Evolutionary conservation across 1,140 invertebrate genomes (phyloP).

Genomic region (Yoshiicerus persimilis): DNA sequence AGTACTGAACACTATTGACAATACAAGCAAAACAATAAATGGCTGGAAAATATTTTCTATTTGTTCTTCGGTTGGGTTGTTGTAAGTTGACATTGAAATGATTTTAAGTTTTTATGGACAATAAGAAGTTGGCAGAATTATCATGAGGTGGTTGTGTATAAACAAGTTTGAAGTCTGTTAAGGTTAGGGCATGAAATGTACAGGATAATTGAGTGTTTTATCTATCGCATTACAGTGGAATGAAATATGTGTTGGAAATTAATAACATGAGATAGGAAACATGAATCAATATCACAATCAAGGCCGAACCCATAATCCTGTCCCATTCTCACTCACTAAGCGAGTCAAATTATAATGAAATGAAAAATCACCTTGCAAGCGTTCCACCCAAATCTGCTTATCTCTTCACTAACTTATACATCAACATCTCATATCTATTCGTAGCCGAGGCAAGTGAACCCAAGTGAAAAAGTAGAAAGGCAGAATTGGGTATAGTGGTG

Average conservation of each 20-base stretch:
- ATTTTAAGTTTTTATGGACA: neutral
- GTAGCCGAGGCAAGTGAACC: neutral
- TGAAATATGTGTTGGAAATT: slow-evolving; percentile 18
- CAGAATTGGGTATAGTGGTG: neutral
- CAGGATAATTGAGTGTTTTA: slow-evolving; percentile 3
- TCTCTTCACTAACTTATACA: neutral
- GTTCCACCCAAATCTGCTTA: slow-evolving; percentile 16
- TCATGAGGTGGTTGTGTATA: neutral
- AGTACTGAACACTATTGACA: no score
- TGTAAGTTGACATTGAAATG: neutral
- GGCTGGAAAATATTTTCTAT: neutral
- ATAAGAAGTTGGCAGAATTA: neutral
- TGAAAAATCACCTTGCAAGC: slow-evolving; percentile 16
- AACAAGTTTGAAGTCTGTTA: neutral
- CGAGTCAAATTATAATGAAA: slow-evolving; percentile 18
- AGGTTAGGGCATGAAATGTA: neutral
- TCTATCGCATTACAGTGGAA: neutral
- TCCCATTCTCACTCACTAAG: slow-evolving; percentile 8
- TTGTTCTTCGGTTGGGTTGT: neutral
- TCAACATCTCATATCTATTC: neutral
- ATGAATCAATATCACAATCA: slow-evolving; percentile 17
- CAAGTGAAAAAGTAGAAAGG: neutral
- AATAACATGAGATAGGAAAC: slow-evolving; percentile 6
- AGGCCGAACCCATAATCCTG: neutral
- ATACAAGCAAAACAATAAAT: neutral